phyloP scores from a whole-genome alignment of 2,113 vertebrate species.

The Alligator mississippiensis region DNA sequence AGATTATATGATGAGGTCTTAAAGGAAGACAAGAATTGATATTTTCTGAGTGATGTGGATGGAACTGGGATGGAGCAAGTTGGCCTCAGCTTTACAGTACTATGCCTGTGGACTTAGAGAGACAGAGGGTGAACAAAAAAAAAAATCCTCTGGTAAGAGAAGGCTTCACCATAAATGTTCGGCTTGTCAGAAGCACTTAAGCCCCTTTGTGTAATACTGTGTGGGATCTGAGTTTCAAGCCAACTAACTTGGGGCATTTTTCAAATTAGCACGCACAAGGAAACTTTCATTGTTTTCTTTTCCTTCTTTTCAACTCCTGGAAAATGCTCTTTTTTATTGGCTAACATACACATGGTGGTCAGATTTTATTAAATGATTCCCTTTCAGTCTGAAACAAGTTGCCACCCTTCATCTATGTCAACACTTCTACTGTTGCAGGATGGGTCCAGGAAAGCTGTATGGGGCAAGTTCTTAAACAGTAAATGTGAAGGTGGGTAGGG shows the following conservation, averaged over 20 bases:
- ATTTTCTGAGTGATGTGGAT: no score
- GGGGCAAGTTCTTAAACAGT: neutral
- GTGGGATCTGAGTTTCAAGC: neutral
- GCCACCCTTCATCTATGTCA: neutral
- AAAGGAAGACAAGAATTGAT: no score
- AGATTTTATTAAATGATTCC: neutral
- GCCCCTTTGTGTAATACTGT: no score
- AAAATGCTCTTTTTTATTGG: neutral
- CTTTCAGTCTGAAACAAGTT: neutral
- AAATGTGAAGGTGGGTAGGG: neutral
- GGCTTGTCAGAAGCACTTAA: fast-evolving
- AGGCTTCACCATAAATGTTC: neutral
- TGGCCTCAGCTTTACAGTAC: no score
- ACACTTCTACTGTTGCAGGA: neutral
- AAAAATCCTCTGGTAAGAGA: neutral
- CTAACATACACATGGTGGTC: neutral
- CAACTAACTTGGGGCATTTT: neutral
- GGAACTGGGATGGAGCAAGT: no score
- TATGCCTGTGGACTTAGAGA: no score
- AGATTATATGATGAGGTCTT: no score
- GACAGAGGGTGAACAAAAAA: no score
- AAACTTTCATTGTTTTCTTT: neutral
- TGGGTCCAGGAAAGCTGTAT: neutral
- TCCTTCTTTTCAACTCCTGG: neutral
- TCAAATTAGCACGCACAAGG: neutral